Conservation (phyloP, 2,888 invertebrate genomes). For the Tortricodes alternella region DNA sequence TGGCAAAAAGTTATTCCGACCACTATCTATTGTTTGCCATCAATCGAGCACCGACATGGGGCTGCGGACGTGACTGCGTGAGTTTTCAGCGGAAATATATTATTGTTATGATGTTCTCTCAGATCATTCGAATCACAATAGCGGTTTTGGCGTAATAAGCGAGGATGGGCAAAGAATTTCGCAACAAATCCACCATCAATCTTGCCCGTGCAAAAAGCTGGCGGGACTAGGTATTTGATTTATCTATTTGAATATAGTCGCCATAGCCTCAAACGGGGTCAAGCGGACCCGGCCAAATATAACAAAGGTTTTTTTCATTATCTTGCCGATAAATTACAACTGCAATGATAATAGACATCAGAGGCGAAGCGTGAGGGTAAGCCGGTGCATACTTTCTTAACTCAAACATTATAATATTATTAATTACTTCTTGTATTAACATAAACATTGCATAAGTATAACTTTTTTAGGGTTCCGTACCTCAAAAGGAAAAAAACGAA, state of each 20-base stretch:
- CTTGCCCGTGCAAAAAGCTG: conserved; percentile 64
- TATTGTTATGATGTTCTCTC: conserved; percentile 47
- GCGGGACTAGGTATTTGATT: conserved; percentile 64
- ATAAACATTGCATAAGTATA: too few relatives aligned
- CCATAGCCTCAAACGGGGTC: conserved; percentile 50
- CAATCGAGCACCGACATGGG: conserved; percentile 15
- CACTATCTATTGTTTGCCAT: conserved; percentile 42
- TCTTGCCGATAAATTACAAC: too few relatives aligned
- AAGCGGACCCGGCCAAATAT: conserved; percentile 39
- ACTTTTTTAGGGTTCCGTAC: too few relatives aligned
- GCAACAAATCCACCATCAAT: conserved; percentile 66
- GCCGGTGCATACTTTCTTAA: too few relatives aligned
- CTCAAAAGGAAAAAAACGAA: too few relatives aligned
- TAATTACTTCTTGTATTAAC: too few relatives aligned
- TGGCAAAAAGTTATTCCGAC: conserved; percentile 18
- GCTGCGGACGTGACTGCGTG: conserved; percentile 61
- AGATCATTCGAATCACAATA: conserved; percentile 58
- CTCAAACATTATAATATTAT: too few relatives aligned
- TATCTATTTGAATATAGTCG: conserved; percentile 75
- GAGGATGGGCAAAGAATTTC: conserved; percentile 58
- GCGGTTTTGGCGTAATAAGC: conserved; percentile 52
- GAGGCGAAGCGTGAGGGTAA: too few relatives aligned
- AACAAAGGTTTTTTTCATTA: too few relatives aligned
- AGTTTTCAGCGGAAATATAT: conserved; percentile 51
- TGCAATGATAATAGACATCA: too few relatives aligned